Base-by-base conservation (phyloP, 1,140 invertebrate genomes). In the Dreissena polymorpha region DNA sequence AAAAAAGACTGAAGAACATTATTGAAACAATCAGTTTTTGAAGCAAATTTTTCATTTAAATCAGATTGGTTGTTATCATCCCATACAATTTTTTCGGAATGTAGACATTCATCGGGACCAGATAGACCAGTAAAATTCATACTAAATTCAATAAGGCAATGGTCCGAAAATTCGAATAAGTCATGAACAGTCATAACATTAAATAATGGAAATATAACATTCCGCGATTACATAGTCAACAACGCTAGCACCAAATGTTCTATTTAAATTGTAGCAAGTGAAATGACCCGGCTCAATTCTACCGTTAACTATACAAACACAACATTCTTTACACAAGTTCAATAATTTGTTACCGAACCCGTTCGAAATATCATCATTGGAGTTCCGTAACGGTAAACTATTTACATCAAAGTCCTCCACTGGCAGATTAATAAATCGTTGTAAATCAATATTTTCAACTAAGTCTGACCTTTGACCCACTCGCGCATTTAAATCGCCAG, bases 401-500 rank as follows among this genome's bases (percentile, higher is more conserved):
- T n/a, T 55, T 23, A 53, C 51, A 18, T 39, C 16, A 23, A 55
- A 53, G 16, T 74, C 55, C 27, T 74, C 71, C 16, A 60, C n/a
- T 12, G 50, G 71, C 6, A 74, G 13, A 55, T 74, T 23, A 57
- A 74, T 53, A 60, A 51, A 74, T 23, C 71, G 49, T 13, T 74
- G 16, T 29, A 74, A 25, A 57, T 74, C 51, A n/a, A 21, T 74
- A 51, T 55, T 55, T 53, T 74, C 51, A n/a, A 74, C 51, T 55
- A 74, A 18, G 57, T 74, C 71, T 21, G 71, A 60, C 23, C n/a
- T 74, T 57, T 74, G 51, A 23, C 71, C 71, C n/a, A 60, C 27
- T 10, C 50, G 49, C 12, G 71, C 39, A 55, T 74, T 74, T 14
- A 57, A 21, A 51, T 74, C 10, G 10, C 71, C 71, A 0, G 71